phyloP scores from a whole-genome alignment of 2,113 vertebrate genomes.

The Peucedramus taeniatus region DNA sequence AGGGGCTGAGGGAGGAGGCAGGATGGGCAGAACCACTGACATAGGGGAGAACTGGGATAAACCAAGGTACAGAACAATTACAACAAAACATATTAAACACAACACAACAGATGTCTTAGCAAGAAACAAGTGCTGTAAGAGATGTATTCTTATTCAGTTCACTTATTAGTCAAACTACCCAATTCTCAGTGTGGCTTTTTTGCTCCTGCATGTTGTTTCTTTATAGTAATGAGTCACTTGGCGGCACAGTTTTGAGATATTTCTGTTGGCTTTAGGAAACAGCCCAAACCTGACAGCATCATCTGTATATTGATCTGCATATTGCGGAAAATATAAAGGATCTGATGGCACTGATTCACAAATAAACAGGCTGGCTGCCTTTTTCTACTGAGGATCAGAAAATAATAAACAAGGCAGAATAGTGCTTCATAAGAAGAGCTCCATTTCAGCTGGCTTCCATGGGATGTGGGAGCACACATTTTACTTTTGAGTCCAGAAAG shows the following conservation, averaged over 20 bases:
- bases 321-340: background rate
- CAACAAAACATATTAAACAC: no score
- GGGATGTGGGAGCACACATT: fast-evolving
- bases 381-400: background rate
- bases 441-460: background rate
- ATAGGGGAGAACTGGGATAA: no score
- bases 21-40: no score
- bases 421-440: background rate
- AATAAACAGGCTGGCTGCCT: background rate
- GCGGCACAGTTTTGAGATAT: background rate
- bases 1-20: no score
- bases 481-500: background rate
- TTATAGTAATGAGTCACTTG: background rate
- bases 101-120: no score
- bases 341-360: background rate
- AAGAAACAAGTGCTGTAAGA: background rate
- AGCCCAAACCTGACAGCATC: background rate
- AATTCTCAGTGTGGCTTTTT: background rate
- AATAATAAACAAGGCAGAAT: background rate
- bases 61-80: no score
- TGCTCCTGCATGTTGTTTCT: background rate
- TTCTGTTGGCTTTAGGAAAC: background rate
- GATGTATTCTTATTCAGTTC: background rate
- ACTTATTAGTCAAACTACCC: background rate
- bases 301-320: background rate